These are phyloP conservation scores for Catamblyrhynchus diadema DNA, from an alignment of 2,797 vertebrate genomes.

Conservation along the genomic window DNA sequence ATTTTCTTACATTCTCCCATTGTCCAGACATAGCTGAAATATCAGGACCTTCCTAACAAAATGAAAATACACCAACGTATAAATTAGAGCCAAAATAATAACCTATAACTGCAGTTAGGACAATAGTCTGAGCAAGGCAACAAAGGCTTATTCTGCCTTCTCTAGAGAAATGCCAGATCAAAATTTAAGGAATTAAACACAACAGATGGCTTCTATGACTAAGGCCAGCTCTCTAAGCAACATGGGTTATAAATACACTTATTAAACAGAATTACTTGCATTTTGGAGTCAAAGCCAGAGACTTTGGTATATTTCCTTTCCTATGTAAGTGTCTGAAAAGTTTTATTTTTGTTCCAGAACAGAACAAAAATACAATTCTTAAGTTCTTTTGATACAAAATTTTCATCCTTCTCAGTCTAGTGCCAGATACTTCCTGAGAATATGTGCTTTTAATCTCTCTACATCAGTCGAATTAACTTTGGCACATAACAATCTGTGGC, in stretches of 20 bases:
- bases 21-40: neutral
- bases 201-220: constrained; percentile 38
- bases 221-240: constrained; percentile 11
- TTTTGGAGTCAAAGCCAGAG: neutral
- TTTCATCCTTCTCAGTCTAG: neutral
- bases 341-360: constrained; percentile 39
- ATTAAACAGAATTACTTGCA: neutral
- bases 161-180: neutral
- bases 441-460: constrained; percentile 22
- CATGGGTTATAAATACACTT: constrained; percentile 35
- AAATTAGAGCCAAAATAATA: neutral
- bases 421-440: neutral
- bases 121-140: neutral
- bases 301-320: neutral
- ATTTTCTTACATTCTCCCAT: neutral
- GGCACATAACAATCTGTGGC: neutral
- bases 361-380: constrained; percentile 30
- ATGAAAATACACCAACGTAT: neutral
- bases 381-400: constrained; percentile 32
- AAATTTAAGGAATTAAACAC: neutral
- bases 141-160: neutral
- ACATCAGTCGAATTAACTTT: neutral
- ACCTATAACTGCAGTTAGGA: neutral
- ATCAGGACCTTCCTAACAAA: neutral
- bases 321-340: constrained; percentile 15